Percentiles rank a stretch among this genome's conserved stretches.
phyloP scores from a whole-genome alignment of 2,113 vertebrate genomes.

The Tenebrosternarchus preto region DNA sequence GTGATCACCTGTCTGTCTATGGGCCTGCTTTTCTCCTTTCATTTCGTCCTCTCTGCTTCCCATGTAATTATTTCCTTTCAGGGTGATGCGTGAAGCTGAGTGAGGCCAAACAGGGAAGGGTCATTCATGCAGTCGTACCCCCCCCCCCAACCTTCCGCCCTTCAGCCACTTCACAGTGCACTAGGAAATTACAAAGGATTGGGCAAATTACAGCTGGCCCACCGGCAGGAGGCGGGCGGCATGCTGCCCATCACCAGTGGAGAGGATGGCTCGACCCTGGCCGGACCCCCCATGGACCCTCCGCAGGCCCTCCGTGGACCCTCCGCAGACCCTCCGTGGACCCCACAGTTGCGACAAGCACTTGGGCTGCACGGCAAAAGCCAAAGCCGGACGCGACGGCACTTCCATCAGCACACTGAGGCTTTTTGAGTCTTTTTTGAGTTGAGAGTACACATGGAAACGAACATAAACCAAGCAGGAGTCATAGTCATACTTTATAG shows the following conservation, averaged over 20 bases:
- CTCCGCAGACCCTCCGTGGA: too few species aligned
- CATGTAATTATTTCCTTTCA: slow-evolving; percentile 87
- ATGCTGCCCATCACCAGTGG: slow-evolving; percentile 57
- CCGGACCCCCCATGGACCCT: background rate
- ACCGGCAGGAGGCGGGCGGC: slow-evolving; percentile 64
- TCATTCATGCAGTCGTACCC: slow-evolving; percentile 63
- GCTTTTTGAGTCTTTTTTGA: too few species aligned
- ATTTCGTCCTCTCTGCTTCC: slow-evolving; percentile 75
- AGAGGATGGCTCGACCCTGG: slow-evolving; percentile 17
- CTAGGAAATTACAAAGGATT: slow-evolving; percentile 81
- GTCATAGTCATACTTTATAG: too few species aligned
- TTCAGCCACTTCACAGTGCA: slow-evolving; percentile 72
- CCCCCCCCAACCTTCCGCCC: slow-evolving; percentile 40
- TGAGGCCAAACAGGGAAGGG: slow-evolving; percentile 81
- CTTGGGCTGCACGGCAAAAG: background rate
- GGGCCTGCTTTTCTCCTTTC: slow-evolving; percentile 49
- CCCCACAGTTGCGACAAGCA: slow-evolving; percentile 26
- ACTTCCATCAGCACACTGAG: too few species aligned
- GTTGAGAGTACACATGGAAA: too few species aligned
- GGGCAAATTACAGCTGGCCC: slow-evolving; percentile 69
- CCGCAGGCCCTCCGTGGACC: too few species aligned
- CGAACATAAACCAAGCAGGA: too few species aligned
- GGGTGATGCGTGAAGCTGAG: slow-evolving; percentile 75
- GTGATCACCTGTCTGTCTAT: slow-evolving; percentile 52
- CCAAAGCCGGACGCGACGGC: background rate